Base-by-base conservation (phyloP, 2,888 invertebrate genomes). In the Cryptophagus acutangulus region DNA sequence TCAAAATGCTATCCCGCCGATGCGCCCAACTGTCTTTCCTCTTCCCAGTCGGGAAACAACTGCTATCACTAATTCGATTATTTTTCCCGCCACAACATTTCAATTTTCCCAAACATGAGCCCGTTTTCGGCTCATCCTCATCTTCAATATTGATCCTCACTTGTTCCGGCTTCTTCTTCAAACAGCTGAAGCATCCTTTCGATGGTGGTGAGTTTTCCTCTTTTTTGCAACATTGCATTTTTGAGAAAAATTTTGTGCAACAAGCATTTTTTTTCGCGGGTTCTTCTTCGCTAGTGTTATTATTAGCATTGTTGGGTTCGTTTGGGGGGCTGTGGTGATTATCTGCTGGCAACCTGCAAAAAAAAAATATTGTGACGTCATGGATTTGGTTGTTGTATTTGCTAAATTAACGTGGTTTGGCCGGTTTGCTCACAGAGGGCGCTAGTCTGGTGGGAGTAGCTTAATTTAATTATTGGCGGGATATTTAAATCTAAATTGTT, bases 1-100 rank as follows among this genome's bases (percentile, higher is more conserved):
- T 77, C 20, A 74, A 54, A 38, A 71, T 77, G 57, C 75, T 81
- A 60, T 75, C 79, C 13, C 73, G 69, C 55, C 73, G 71, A 48
- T 71, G 76, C 1, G 67, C 67, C 76, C 74, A 72, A 58, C 62
- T 67, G n/a, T 62, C 59, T 44, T 68, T 72, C 61, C 54, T 67
- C 47, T 59, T 61, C 20, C 58, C 52, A 12, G 49, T 51, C 17
- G 63, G 59, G 46, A 59, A 65, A 45, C 65, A 64, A 14, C 58
- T 55, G 6, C 54, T 51, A 45, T 71, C 73, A 25, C 74, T 59
- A 0, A 73, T 55, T 48, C 77, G 75, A 30, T 73, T 73, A 6
- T 76, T 54, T 46, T 70, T 71, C 57, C 57, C 59, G n/a, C n/a
- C n/a, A 45, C 67, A 68, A 41, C 68, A 70, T 38, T 64, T 66